These are phyloP conservation scores for Syrista parreyssii DNA, from an alignment of 2,888 invertebrate species.

Conservation along the genomic window DNA sequence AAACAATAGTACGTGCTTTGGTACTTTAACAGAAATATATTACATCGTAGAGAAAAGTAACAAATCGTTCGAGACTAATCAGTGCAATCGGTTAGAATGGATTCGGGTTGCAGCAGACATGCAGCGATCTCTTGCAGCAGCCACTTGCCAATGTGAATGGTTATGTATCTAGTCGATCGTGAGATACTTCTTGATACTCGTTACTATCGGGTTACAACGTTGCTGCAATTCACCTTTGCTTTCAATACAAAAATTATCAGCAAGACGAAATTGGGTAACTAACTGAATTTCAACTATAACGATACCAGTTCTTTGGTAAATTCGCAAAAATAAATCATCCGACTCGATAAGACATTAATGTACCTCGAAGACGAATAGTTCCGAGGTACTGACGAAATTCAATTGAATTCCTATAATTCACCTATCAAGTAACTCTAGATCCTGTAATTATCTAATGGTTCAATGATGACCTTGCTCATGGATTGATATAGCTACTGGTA, in stretches of 20 bases:
- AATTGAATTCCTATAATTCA: background rate
- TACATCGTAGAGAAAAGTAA: background rate
- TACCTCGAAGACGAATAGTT: background rate
- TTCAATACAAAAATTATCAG: background rate
- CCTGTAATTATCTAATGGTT: constrained; percentile 65
- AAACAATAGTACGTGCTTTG: too few species aligned
- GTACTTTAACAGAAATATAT: background rate
- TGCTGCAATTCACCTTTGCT: background rate
- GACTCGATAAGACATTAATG: background rate
- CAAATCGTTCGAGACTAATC: background rate
- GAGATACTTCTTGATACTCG: background rate
- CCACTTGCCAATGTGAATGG: background rate
- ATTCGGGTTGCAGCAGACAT: background rate
- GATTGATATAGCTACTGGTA: constrained; percentile 71
- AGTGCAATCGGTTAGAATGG: background rate
- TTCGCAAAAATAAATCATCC: background rate
- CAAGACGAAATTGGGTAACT: background rate
- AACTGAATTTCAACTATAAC: background rate
- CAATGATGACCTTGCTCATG: constrained; percentile 72
- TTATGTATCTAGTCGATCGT: background rate
- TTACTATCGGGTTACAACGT: background rate
- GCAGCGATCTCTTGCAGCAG: background rate
- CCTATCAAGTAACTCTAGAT: background rate
- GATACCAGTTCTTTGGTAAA: background rate
- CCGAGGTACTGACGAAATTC: background rate